phyloP scores from a whole-genome alignment of 1,140 invertebrate genomes.

The Caligus rogercresseyi region DNA sequence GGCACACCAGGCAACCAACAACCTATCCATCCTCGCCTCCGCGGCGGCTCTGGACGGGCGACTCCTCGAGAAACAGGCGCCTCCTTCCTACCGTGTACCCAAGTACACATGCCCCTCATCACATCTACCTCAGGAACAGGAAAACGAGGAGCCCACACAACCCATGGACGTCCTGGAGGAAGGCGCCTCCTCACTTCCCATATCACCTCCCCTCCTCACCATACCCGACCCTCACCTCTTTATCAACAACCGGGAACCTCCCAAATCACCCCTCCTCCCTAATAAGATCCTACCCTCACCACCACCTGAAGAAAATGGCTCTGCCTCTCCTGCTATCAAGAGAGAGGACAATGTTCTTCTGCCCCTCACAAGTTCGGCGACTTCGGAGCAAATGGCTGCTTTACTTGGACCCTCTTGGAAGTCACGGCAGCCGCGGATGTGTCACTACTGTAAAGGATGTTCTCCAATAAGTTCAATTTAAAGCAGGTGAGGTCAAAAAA shows the following conservation, averaged over 20 bases:
- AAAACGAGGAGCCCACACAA: too few species aligned
- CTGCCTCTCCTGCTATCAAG: neutral
- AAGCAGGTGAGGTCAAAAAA: conserved; percentile 31
- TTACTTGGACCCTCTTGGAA: conserved; percentile 26
- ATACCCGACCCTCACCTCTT: neutral
- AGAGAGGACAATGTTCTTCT: neutral
- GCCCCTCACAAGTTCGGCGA: conserved; percentile 1
- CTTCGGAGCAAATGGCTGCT: conserved; percentile 17
- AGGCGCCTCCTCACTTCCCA: neutral
- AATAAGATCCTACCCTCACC: neutral
- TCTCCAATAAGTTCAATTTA: conserved; percentile 27
- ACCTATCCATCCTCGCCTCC: neutral
- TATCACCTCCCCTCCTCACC: neutral
- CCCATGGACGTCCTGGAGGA: too few species aligned
- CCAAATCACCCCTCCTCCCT: neutral
- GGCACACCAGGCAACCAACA: neutral
- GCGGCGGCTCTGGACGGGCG: neutral
- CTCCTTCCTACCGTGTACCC: neutral
- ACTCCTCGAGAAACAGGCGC: neutral
- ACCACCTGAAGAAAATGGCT: neutral
- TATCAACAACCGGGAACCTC: neutral
- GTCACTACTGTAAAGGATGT: conserved; percentile 29
- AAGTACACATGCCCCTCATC: neutral
- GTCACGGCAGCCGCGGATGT: conserved; percentile 46
- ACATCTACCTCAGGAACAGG: neutral